Evolutionary conservation across 2,113 vertebrate genomes (phyloP).

Genomic region (Cyanoliseus patagonus): DNA sequence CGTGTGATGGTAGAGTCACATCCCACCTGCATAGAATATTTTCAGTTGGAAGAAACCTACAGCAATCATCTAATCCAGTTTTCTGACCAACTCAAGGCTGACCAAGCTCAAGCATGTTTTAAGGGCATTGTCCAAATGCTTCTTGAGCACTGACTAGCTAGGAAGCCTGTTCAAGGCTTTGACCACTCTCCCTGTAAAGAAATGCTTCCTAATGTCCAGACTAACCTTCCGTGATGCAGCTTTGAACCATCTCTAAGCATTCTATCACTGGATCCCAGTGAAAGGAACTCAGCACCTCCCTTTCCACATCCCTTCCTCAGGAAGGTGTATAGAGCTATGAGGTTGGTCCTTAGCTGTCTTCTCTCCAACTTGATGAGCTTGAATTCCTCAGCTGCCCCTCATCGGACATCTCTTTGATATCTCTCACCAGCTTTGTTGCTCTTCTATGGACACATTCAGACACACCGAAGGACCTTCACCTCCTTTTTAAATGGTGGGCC

Average conservation of each 20-base stretch:
- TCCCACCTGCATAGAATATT: fast-evolving
- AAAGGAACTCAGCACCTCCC: neutral
- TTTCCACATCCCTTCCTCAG: neutral
- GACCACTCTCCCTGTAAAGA: neutral
- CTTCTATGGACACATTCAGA: neutral
- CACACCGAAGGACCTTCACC: neutral
- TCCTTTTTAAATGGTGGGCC: neutral
- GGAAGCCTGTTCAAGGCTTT: neutral
- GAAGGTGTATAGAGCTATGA: neutral
- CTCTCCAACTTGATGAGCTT: neutral
- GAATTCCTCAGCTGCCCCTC: neutral
- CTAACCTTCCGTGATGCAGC: neutral
- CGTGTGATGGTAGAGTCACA: fast-evolving
- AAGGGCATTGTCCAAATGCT: neutral
- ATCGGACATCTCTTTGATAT: neutral
- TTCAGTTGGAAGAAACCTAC: neutral
- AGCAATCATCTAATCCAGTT: neutral
- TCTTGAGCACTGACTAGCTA: neutral
- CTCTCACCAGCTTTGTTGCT: neutral
- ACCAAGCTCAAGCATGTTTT: neutral
- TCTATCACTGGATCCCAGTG: too few species aligned
- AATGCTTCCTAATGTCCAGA: neutral
- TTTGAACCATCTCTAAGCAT: neutral
- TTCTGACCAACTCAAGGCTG: neutral
- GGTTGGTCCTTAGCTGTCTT: neutral